A percentile compares a stretch with the other conserved stretches of the same genome.
Conservation (phyloP, 2,113 vertebrate species). For the Perccottus glenii region DNA sequence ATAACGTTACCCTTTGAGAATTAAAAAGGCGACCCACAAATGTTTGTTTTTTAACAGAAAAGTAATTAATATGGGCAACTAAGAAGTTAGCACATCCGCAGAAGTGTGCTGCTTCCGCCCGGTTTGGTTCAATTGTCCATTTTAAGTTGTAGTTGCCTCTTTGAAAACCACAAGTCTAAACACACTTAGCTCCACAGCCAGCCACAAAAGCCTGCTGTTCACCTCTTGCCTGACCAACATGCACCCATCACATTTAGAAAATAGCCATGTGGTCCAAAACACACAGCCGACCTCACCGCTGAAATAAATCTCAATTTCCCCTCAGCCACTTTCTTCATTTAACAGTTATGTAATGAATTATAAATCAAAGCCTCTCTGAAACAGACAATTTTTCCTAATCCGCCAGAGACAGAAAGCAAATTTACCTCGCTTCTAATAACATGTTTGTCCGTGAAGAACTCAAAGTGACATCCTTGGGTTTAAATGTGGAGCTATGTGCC, state of each 20-base stretch:
- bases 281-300: slow-evolving; percentile 67
- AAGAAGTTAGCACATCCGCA: not conserved
- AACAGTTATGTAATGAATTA: slow-evolving; percentile 62
- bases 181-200: slow-evolving; percentile 66
- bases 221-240: slow-evolving; percentile 70
- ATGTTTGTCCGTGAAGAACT: slow-evolving; percentile 3
- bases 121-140: slow-evolving; percentile 48
- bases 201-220: slow-evolving; percentile 72
- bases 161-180: slow-evolving; percentile 73
- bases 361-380: slow-evolving; percentile 26
- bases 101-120: not conserved
- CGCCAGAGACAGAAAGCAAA: slow-evolving; percentile 1
- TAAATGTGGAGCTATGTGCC: slow-evolving; percentile 14
- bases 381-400: slow-evolving; percentile 2
- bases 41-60: too few relatives aligned
- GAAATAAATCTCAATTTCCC: slow-evolving; percentile 78
- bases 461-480: slow-evolving; percentile 28
- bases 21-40: too few relatives aligned
- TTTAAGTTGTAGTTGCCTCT: slow-evolving; percentile 28
- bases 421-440: not conserved
- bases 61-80: not conserved
- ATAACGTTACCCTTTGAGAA: too few relatives aligned
- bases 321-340: slow-evolving; percentile 63
- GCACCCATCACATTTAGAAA: slow-evolving; percentile 73
- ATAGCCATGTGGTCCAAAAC: slow-evolving; percentile 69